Evolutionary conservation across 2,797 vertebrate genomes (phyloP).

Genomic region (Pygocentrus nattereri): DNA sequence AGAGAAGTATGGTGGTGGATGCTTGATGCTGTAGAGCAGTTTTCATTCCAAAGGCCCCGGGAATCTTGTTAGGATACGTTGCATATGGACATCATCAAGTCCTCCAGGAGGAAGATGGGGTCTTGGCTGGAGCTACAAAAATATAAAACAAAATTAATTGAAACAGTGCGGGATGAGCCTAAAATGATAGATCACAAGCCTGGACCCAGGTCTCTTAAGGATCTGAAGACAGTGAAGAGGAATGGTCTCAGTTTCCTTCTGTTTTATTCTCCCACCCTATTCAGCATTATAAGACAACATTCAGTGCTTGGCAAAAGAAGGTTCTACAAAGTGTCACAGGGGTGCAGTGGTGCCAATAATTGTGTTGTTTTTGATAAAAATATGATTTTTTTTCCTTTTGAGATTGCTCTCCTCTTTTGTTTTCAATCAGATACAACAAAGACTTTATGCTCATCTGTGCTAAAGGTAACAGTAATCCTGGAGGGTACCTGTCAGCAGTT

Average conservation of each 20-base stretch:
- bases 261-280: no score
- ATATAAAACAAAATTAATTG: no score
- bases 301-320: no score
- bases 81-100: neutral
- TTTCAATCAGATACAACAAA: neutral
- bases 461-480: neutral
- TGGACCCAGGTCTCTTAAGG: no score
- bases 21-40: neutral
- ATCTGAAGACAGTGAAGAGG: no score
- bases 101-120: neutral
- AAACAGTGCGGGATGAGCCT: no score
- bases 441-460: neutral
- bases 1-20: neutral
- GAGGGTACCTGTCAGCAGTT: neutral
- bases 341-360: no score
- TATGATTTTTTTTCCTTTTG: neutral
- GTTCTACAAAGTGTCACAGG: no score
- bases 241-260: no score
- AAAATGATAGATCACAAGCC: no score
- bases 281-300: no score
- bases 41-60: neutral
- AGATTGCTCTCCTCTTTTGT: neutral
- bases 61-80: neutral
- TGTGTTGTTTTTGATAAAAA: neutral
- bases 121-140: no score